phyloP scores from a whole-genome alignment of 2,888 invertebrate genomes.

The Aethes cnicana region DNA sequence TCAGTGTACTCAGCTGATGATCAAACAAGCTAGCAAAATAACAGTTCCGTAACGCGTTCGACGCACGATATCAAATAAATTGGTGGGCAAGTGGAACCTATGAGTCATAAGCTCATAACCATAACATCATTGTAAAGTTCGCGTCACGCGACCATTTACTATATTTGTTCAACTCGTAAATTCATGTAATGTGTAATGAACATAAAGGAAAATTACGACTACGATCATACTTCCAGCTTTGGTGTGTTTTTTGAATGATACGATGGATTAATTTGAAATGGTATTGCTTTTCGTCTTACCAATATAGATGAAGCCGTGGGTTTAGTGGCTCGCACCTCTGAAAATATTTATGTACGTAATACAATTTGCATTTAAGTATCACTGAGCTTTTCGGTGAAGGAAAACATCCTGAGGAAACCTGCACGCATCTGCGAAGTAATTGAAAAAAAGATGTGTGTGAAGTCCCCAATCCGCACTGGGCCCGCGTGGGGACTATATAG shows the following conservation, averaged over 20 bases:
- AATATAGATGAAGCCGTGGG: neutral
- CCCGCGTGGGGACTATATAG: no score
- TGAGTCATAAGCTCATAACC: conserved; percentile 44
- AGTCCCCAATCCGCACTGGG: no score
- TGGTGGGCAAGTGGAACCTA: conserved; percentile 37
- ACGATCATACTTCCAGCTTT: conserved; percentile 32
- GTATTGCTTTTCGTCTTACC: neutral
- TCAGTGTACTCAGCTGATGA: no score
- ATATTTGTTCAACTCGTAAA: conserved; percentile 46
- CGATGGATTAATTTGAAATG: neutral
- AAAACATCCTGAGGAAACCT: no score
- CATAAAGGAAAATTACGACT: conserved; percentile 45
- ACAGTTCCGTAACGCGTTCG: neutral
- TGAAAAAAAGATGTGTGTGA: no score
- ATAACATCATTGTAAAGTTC: conserved; percentile 7
- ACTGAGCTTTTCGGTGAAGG: no score
- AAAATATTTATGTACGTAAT: no score
- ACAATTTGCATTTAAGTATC: no score
- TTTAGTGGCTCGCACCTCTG: no score
- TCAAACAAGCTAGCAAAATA: no score
- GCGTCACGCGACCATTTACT: conserved; percentile 42
- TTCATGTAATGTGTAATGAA: conserved; percentile 51
- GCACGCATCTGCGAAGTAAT: no score
- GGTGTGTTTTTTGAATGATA: conserved; percentile 15
- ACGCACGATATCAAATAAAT: conserved; percentile 15